Conservation (phyloP, 2,113 vertebrate genomes). For the Prionailurus bengalensis region DNA sequence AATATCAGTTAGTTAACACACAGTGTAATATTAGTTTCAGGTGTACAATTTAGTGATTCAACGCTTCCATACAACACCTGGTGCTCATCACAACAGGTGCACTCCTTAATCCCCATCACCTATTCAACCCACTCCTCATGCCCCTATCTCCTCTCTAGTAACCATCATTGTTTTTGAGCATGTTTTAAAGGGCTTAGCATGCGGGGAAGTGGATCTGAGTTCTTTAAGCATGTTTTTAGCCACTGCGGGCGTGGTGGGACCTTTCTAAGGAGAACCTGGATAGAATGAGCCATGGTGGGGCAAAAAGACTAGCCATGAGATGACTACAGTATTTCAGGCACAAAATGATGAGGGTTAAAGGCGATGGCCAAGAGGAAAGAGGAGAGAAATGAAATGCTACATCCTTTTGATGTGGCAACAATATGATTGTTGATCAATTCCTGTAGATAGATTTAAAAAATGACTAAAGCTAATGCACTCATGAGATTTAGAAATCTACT, state of each 20-base stretch:
- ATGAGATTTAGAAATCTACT: not conserved
- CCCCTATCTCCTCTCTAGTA: not conserved
- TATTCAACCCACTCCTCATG: not conserved
- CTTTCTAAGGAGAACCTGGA: not conserved
- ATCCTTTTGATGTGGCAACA: not conserved
- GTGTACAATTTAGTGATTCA: not conserved
- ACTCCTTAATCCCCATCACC: not conserved
- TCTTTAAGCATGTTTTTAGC: not conserved
- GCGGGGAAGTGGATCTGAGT: not conserved
- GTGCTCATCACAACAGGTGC: not conserved
- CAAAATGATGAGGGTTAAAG: not conserved
- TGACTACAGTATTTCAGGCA: not conserved
- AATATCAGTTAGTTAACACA: not conserved
- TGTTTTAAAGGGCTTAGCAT: not conserved
- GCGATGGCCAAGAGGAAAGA: not conserved
- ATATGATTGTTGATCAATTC: not conserved
- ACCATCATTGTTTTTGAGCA: not conserved
- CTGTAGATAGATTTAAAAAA: not conserved
- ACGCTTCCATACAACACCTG: not conserved
- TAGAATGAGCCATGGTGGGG: not conserved
- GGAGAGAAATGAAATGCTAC: not conserved
- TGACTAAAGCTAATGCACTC: not conserved
- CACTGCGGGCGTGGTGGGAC: fast-evolving
- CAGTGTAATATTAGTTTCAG: not conserved
- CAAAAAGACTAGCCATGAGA: not conserved